phyloP scores from a whole-genome alignment of 2,888 invertebrate genomes.

The Hymenopus coronatus region DNA sequence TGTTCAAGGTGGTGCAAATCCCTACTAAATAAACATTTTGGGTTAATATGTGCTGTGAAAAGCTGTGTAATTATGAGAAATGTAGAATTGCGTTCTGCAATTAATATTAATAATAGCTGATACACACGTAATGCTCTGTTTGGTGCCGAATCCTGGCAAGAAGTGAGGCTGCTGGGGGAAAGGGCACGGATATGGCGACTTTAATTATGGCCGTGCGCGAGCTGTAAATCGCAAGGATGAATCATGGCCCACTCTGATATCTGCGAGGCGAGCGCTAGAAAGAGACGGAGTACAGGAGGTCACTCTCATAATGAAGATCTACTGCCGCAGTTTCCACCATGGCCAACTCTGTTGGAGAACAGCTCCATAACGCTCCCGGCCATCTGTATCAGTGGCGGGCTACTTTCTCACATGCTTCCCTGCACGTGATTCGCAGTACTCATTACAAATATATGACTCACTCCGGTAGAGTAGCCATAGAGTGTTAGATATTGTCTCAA shows the following conservation, averaged over 20 bases:
- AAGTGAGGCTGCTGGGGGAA: neutral
- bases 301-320: conserved; percentile 15
- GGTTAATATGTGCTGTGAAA: neutral
- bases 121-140: neutral
- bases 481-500: too few relatives aligned
- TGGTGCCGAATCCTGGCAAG: neutral
- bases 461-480: too few relatives aligned
- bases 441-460: too few relatives aligned
- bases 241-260: conserved; percentile 17
- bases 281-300: conserved; percentile 13
- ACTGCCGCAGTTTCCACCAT: neutral
- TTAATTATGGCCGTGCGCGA: conserved; percentile 22
- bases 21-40: neutral
- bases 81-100: neutral
- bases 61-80: neutral
- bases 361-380: conserved; percentile 1
- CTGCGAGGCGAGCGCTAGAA: neutral
- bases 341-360: conserved; percentile 13
- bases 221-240: conserved; percentile 27
- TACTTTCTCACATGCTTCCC: neutral
- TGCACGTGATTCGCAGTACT: too few relatives aligned
- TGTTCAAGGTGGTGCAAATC: neutral
- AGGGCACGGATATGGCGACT: neutral
- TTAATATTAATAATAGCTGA: neutral
- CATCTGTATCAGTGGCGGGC: neutral